These are phyloP conservation scores for Tetragnatha versicolor DNA, from an alignment of 1,140 invertebrate species.

Conservation along the genomic window DNA sequence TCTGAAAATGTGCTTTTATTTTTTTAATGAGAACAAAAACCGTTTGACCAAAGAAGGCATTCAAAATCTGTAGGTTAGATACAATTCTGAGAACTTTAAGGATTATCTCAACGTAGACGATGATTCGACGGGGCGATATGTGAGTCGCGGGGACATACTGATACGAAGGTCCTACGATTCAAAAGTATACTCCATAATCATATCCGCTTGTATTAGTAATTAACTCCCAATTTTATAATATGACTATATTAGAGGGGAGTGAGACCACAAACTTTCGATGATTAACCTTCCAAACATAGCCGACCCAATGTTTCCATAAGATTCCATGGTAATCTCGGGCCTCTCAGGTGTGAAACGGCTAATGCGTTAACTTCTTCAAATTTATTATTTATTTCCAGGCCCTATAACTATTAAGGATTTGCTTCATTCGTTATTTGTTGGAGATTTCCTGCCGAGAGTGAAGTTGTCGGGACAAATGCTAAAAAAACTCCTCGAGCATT, in stretches of 20 bases:
- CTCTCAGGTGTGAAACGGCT: not conserved
- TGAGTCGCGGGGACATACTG: too few relatives aligned
- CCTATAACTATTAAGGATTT: slow-evolving; percentile 12
- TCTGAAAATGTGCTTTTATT: too few relatives aligned
- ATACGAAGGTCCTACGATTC: too few relatives aligned
- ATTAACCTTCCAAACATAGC: not conserved
- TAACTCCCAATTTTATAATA: not conserved
- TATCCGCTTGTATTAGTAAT: too few relatives aligned
- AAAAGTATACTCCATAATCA: too few relatives aligned
- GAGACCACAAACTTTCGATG: not conserved
- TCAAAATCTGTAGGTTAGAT: too few relatives aligned
- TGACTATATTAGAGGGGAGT: not conserved
- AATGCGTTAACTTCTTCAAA: not conserved
- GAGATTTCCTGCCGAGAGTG: not conserved
- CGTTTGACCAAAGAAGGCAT: too few relatives aligned
- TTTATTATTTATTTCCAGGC: slow-evolving; percentile 9
- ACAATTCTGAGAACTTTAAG: too few relatives aligned
- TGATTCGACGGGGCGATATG: too few relatives aligned
- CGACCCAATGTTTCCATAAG: not conserved
- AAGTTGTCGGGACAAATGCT: not conserved
- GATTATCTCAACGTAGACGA: too few relatives aligned
- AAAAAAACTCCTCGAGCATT: slow-evolving; percentile 9
- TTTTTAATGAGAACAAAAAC: too few relatives aligned
- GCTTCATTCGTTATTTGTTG: not conserved
- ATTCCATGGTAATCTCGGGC: too few relatives aligned